A percentile compares a stretch with the other conserved stretches of the same genome.
Evolutionary conservation across 2,888 invertebrate species (phyloP).

Genomic region (Apamea epomidion): DNA sequence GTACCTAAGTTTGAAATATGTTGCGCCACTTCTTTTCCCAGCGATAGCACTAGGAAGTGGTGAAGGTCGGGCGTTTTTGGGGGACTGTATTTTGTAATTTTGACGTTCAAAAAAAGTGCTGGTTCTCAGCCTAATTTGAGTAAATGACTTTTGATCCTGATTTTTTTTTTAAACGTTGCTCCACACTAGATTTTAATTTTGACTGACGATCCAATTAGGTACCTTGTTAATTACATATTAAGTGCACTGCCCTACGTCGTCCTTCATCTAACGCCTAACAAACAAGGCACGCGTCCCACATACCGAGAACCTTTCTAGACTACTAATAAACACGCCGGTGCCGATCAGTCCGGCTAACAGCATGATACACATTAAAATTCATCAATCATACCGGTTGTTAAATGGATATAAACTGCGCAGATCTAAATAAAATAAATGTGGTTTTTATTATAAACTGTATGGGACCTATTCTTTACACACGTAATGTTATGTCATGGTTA

Average conservation of each 20-base stretch:
- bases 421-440: slow-evolving; percentile 22
- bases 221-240: background rate
- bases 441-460: slow-evolving; percentile 12
- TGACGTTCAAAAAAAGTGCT: too few relatives aligned
- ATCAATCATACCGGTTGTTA: slow-evolving; percentile 49
- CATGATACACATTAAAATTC: slow-evolving; percentile 52
- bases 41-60: too few relatives aligned
- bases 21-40: too few relatives aligned
- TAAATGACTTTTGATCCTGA: too few relatives aligned
- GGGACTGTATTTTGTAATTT: too few relatives aligned
- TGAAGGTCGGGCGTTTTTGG: too few relatives aligned
- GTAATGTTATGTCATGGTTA: slow-evolving; percentile 3
- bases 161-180: too few relatives aligned
- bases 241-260: slow-evolving; percentile 18
- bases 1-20: too few relatives aligned
- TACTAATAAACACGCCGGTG: slow-evolving; percentile 36
- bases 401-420: slow-evolving; percentile 41
- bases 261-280: slow-evolving; percentile 45
- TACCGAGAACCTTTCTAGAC: slow-evolving; percentile 55
- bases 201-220: background rate
- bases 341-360: slow-evolving; percentile 37
- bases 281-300: slow-evolving; percentile 59
- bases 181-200: too few relatives aligned
- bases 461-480: slow-evolving; percentile 5
- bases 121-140: too few relatives aligned